phyloP scores from a whole-genome alignment of 2,797 vertebrate genomes.

The Cephalopachus bancanus region DNA sequence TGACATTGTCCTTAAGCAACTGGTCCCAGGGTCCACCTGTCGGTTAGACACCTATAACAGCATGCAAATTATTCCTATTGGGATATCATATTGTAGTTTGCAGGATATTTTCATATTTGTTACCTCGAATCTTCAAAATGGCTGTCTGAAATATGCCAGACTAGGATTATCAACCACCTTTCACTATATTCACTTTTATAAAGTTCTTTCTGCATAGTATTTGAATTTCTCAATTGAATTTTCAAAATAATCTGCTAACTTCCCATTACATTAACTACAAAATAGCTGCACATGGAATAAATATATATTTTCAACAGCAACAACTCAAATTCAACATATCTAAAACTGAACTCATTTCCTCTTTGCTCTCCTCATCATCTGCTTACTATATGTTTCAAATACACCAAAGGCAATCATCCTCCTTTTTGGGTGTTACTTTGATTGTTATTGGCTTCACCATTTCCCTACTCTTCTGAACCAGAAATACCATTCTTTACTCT shows the following conservation, averaged over 20 bases:
- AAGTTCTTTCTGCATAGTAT: slow-evolving; percentile 31
- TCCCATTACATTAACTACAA: slow-evolving; percentile 8
- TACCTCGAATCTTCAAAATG: not conserved
- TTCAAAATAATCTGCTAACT: not conserved
- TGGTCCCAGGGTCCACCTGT: not conserved
- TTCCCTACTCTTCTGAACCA: not conserved
- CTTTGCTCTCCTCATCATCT: not conserved
- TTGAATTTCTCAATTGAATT: slow-evolving; percentile 46
- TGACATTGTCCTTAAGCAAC: not conserved
- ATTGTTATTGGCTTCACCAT: not conserved
- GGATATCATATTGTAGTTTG: not conserved
- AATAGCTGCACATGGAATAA: not conserved
- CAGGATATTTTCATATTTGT: not conserved
- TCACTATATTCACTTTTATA: slow-evolving; percentile 10
- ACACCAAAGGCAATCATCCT: not conserved
- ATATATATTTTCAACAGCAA: not conserved
- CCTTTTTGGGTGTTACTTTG: not conserved
- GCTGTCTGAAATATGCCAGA: not conserved
- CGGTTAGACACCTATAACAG: not conserved
- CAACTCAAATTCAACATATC: not conserved
- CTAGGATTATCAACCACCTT: not conserved
- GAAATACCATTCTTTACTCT: not conserved
- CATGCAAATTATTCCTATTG: slow-evolving; percentile 18
- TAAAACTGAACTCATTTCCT: not conserved
- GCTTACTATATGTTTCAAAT: not conserved